These are phyloP conservation scores for Drosophila barbarae DNA, from an alignment of 2,888 invertebrate species.

Conservation along the genomic window DNA sequence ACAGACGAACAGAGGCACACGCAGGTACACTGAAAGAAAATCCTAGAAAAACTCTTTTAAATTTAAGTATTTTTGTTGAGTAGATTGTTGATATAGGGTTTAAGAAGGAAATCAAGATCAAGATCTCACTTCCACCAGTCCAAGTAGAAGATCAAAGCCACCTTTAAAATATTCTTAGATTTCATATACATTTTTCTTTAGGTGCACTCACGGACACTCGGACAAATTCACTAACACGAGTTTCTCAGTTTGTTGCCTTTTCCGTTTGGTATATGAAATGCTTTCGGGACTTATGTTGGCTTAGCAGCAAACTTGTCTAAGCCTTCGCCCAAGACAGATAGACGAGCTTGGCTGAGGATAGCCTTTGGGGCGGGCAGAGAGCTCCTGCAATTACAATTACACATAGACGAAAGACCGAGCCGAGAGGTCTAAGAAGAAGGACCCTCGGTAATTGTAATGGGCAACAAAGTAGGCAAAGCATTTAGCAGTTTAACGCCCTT, in stretches of 20 bases:
- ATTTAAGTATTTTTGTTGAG: neutral
- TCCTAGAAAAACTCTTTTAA: too few relatives aligned
- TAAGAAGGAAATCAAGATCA: too few relatives aligned
- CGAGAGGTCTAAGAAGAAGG: slow-evolving; percentile 22
- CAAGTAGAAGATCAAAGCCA: too few relatives aligned
- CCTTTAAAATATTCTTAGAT: neutral
- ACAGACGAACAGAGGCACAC: slow-evolving; percentile 41
- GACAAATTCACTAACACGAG: slow-evolving; percentile 51
- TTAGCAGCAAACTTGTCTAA: slow-evolving; percentile 74
- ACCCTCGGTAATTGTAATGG: slow-evolving; percentile 55
- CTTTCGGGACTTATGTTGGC: slow-evolving; percentile 75
- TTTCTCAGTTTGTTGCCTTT: slow-evolving; percentile 72
- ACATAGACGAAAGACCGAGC: slow-evolving; percentile 39
- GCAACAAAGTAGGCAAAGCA: slow-evolving; percentile 62
- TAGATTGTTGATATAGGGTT: too few relatives aligned
- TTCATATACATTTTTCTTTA: neutral
- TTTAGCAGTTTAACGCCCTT: slow-evolving; percentile 52
- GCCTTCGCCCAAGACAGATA: slow-evolving; percentile 43
- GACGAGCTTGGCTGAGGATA: neutral
- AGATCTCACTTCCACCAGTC: too few relatives aligned
- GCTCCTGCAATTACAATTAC: slow-evolving; percentile 69
- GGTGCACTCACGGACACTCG: slow-evolving; percentile 20
- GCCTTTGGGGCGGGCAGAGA: slow-evolving; percentile 18
- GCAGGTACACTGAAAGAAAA: slow-evolving; percentile 13
- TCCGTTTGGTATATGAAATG: slow-evolving; percentile 61